Percentiles rank a stretch among this genome's conserved stretches.
Conservation (phyloP, 2,797 vertebrate species). For the Falco berigora region DNA sequence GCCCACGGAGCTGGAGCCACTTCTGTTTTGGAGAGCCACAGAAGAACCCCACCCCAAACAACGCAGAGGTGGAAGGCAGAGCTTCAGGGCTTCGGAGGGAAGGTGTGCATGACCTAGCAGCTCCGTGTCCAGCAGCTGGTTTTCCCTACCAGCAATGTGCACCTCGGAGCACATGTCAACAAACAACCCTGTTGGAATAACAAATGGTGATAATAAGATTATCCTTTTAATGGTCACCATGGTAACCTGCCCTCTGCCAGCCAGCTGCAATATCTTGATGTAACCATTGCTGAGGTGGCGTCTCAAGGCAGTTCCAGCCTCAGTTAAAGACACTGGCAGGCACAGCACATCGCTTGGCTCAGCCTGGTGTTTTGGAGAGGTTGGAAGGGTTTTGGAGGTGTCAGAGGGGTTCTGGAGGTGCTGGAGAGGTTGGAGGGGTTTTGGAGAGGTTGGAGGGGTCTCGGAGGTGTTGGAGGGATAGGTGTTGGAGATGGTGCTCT, state of each 20-base stretch:
- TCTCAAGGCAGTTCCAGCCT: not conserved
- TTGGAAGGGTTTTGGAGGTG: not conserved
- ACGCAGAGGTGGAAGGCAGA: rapidly evolving
- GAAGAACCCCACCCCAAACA: not conserved
- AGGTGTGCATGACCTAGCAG: not conserved
- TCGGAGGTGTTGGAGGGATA: no score
- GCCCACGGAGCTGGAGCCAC: rapidly evolving
- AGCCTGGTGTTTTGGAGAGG: rapidly evolving
- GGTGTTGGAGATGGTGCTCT: not conserved
- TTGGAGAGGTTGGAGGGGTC: not conserved
- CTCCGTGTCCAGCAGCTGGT: not conserved
- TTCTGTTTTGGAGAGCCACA: not conserved
- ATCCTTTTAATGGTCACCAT: not conserved
- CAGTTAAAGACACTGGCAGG: rapidly evolving
- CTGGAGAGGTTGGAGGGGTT: not conserved
- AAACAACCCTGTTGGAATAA: not conserved
- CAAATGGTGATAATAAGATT: not conserved
- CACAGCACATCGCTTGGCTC: rapidly evolving
- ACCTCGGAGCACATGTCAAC: not conserved
- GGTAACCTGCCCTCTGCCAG: not conserved
- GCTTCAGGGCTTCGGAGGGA: not conserved
- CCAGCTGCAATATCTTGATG: not conserved
- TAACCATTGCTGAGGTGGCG: not conserved
- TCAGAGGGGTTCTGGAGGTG: not conserved
- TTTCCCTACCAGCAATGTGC: not conserved